These are phyloP conservation scores for Ceratosolen fusciceps DNA, from an alignment of 1,140 invertebrate genomes.

Conservation along the genomic window DNA sequence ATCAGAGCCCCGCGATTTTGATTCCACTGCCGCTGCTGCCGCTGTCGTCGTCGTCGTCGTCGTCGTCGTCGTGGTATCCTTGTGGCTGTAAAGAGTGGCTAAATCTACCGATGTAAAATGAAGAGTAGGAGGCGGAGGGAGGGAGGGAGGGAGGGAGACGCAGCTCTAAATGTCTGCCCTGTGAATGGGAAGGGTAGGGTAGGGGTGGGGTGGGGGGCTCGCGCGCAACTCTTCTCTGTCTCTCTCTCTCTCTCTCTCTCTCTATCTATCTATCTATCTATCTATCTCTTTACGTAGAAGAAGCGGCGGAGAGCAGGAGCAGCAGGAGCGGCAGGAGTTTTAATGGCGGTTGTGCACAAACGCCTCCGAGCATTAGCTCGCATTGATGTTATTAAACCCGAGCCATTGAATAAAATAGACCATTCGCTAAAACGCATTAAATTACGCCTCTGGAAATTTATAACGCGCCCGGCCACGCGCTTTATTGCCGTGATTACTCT, in stretches of 20 bases:
- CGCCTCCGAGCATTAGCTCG: conserved; percentile 48
- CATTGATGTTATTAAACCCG: conserved; percentile 32
- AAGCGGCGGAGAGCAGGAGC: background rate
- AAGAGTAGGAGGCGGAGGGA: background rate
- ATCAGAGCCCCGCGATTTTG: too few species aligned
- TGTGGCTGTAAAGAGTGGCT: too few species aligned
- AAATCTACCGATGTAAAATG: too few species aligned
- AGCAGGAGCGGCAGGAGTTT: conserved; percentile 56
- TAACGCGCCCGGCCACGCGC: too few species aligned
- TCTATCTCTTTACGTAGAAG: background rate
- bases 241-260: background rate
- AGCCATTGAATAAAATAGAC: conserved; percentile 36
- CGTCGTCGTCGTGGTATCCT: too few species aligned
- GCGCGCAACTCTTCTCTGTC: conserved; percentile 33
- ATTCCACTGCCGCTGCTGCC: too few species aligned
- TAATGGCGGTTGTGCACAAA: conserved; percentile 63
- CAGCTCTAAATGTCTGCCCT: conserved; percentile 69
- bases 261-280: too few species aligned
- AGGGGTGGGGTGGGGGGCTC: too few species aligned
- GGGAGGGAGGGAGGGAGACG: conserved; percentile 57
- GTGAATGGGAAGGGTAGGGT: conserved; percentile 69
- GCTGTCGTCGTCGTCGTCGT: too few species aligned
- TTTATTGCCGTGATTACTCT: too few species aligned
- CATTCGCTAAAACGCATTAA: conserved; percentile 5
- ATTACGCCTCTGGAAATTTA: conserved; percentile 1